phyloP scores from a whole-genome alignment of 2,888 invertebrate genomes.

The Leptinotarsa peninsularis region DNA sequence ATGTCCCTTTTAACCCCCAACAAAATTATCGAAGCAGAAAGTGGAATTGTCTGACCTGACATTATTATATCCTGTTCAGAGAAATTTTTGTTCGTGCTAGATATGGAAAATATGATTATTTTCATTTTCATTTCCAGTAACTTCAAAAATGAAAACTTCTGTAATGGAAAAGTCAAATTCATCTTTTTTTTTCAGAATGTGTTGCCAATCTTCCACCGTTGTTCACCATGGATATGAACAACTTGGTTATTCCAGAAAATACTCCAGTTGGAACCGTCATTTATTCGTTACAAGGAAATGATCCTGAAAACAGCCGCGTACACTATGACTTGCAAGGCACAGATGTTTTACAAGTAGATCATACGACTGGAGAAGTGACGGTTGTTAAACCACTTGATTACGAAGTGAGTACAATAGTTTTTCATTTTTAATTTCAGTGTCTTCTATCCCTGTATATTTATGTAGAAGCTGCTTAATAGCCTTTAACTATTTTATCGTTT shows the following conservation, averaged over 20 bases:
- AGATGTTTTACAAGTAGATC: slow-evolving; percentile 83
- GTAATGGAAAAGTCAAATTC: neutral
- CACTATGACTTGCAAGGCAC: slow-evolving; percentile 82
- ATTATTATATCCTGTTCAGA: too few relatives aligned
- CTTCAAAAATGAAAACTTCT: neutral
- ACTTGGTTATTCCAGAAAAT: slow-evolving; percentile 81
- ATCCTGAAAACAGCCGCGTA: slow-evolving; percentile 84
- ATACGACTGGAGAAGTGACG: slow-evolving; percentile 82
- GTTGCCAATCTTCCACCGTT: slow-evolving; percentile 76
- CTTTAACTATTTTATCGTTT: too few relatives aligned
- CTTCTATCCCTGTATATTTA: too few relatives aligned
- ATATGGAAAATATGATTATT: too few relatives aligned
- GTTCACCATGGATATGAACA: slow-evolving; percentile 82
- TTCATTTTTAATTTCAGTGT: too few relatives aligned
- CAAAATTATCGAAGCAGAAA: too few relatives aligned
- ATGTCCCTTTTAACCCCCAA: too few relatives aligned
- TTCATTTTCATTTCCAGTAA: too few relatives aligned
- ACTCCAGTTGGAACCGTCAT: slow-evolving; percentile 83
- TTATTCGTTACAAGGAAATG: slow-evolving; percentile 81
- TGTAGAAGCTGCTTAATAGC: too few relatives aligned
- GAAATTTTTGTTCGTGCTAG: too few relatives aligned
- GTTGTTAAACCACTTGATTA: slow-evolving; percentile 84
- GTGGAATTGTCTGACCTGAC: too few relatives aligned
- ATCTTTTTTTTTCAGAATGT: slow-evolving; percentile 60
- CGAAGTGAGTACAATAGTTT: slow-evolving; percentile 70